Evolutionary conservation across 1,140 invertebrate genomes (phyloP).

Genomic region (Streblospio benedicti): DNA sequence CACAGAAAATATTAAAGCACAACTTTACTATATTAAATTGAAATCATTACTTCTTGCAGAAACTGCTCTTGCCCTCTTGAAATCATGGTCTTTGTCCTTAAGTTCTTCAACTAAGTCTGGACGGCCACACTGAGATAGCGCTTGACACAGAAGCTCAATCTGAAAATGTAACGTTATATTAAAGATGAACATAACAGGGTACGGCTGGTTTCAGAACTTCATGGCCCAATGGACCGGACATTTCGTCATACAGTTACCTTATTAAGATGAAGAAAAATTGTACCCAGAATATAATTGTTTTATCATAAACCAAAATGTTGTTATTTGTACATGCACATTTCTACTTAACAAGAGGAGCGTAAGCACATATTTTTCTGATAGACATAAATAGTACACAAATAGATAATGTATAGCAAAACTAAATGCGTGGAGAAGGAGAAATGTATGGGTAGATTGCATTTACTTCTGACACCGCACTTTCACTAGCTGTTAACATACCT

Average conservation of each 20-base stretch:
- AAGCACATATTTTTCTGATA: background rate
- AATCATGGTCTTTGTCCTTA: slow-evolving; percentile 28
- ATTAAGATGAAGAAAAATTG: too few species aligned
- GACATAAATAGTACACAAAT: background rate
- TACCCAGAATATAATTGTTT: too few species aligned
- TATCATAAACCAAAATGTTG: background rate
- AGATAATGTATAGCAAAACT: background rate
- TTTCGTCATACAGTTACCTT: too few species aligned
- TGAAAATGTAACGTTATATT: slow-evolving; percentile 13
- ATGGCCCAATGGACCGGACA: too few species aligned
- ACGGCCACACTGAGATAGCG: slow-evolving; percentile 23
- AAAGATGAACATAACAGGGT: background rate
- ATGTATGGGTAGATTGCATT: too few species aligned
- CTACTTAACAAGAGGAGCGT: background rate
- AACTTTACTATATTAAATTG: too few species aligned
- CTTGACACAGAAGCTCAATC: slow-evolving; percentile 28
- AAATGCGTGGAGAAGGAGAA: background rate
- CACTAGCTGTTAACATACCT: slow-evolving; percentile 28
- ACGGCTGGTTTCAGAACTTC: too few species aligned
- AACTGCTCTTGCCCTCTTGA: too few species aligned
- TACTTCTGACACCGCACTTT: background rate
- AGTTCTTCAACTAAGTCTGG: slow-evolving; percentile 30
- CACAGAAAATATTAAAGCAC: too few species aligned
- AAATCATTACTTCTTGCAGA: too few species aligned
- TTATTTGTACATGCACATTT: background rate